Base-by-base conservation (phyloP, 2,797 vertebrate genomes). In the Labeo calbasu region DNA sequence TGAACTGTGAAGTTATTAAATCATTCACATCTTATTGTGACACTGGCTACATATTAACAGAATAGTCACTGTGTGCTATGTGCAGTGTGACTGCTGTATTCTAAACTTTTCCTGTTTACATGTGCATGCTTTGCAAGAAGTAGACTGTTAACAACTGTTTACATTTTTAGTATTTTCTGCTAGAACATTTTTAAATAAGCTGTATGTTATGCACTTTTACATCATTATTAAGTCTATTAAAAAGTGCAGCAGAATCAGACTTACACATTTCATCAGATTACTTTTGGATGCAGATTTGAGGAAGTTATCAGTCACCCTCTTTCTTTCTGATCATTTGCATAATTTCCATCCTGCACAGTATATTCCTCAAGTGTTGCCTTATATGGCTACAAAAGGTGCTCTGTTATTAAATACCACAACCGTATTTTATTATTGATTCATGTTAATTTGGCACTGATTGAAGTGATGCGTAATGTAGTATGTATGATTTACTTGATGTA, bases 271-370 rank as follows among this genome's bases (percentile, higher is more conserved):
- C 76, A 48, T 83, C 23, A 79, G 82, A 72, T 85, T 79, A 77
- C 48, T 48, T 76, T 57, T 43, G 36, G 79, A 63, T 46, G 61
- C 53, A 75, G 78, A 76, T 80, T 87, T 89, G 78, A 85, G 84
- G 83, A 89, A 87, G 86, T 82, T 73, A 59, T 28, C 50, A 61
- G 40, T 86, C 82, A 48, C 46, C 81, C 40, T 66, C 77, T 77
- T 61, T 86, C 55, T 61, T 59, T 80, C 4, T 17, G 21, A 25
- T 57, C 2, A 83, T 90, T 90, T 90, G 81, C 84, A 90, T 89
- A 85, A 85, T 87, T 87, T 90, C 86, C 87, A 89, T 86, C 55
- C 81, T 83, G 79, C 79, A 66, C 75, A 55, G 73, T 71, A 50
- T 84, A 85, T 86, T 83, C 76, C 51, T 71, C 78, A 72, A 85